Percentiles rank a stretch among this genome's conserved stretches.
These are phyloP conservation scores for Mactromeris polynyma DNA, from an alignment of 2,888 invertebrate genomes.

Conservation along the genomic window DNA sequence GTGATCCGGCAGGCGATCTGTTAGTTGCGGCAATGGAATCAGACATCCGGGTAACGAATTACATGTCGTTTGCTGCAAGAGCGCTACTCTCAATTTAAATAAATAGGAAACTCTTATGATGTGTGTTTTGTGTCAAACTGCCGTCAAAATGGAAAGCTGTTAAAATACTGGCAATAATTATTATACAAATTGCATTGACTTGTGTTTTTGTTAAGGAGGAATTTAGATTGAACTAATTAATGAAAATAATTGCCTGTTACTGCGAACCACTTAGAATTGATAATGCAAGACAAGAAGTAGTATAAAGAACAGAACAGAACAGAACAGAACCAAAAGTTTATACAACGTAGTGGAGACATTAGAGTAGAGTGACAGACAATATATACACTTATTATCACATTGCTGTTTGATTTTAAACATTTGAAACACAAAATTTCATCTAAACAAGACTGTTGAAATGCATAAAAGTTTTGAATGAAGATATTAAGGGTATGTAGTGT, in stretches of 20 bases:
- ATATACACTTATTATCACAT: no score
- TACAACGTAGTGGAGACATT: no score
- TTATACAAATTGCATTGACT: background rate
- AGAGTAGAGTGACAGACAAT: no score
- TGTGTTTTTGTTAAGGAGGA: background rate
- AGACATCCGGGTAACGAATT: background rate
- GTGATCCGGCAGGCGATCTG: background rate
- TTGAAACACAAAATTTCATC: background rate
- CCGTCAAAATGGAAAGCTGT: constrained; percentile 17
- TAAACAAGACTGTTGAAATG: background rate
- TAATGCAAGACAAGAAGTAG: background rate
- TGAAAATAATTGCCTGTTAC: background rate
- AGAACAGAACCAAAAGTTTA: no score
- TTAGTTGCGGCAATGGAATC: background rate
- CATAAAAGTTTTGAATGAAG: background rate
- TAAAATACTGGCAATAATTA: constrained; percentile 10
- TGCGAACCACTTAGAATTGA: background rate
- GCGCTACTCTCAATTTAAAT: background rate
- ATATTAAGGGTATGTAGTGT: background rate
- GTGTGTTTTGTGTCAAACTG: constrained; percentile 10
- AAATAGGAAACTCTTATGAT: background rate
- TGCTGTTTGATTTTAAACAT: background rate
- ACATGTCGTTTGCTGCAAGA: background rate
- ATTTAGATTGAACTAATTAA: constrained; percentile 6
- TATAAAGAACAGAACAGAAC: background rate